phyloP scores from a whole-genome alignment of 2,888 invertebrate genomes.

The Ophraella communa region DNA sequence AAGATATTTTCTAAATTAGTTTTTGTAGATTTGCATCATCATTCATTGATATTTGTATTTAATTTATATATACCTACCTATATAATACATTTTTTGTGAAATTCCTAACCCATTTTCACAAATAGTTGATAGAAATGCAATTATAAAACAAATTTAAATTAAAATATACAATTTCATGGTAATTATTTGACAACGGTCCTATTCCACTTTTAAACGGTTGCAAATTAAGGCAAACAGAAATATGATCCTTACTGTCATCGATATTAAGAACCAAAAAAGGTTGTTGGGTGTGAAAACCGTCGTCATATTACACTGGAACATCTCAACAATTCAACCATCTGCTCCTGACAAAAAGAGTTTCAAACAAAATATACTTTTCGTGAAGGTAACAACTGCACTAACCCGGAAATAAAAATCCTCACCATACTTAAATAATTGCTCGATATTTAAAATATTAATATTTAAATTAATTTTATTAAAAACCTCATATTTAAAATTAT shows the following conservation, averaged over 20 bases:
- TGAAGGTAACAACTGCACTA: neutral
- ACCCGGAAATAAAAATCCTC: neutral
- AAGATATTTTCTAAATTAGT: too few species aligned
- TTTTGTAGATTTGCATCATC: too few species aligned
- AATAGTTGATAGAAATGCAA: too few species aligned
- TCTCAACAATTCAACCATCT: conserved; percentile 24
- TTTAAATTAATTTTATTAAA: too few species aligned
- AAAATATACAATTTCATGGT: conserved; percentile 6
- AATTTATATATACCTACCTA: too few species aligned
- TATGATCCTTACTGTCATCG: conserved; percentile 13
- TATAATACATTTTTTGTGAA: too few species aligned
- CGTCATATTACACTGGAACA: conserved; percentile 11
- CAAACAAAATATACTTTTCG: too few species aligned
- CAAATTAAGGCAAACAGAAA: conserved; percentile 11
- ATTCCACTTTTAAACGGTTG: conserved; percentile 9
- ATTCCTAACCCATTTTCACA: too few species aligned
- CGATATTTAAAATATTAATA: too few species aligned
- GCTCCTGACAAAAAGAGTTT: conserved; percentile 28
- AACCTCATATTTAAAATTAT: too few species aligned
- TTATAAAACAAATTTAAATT: neutral
- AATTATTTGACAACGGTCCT: conserved; percentile 3
- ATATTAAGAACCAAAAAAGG: conserved; percentile 3
- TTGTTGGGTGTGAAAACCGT: conserved; percentile 3
- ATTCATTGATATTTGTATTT: too few species aligned
- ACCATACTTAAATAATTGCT: too few species aligned